A percentile compares a stretch with the other conserved stretches of the same genome.
Evolutionary conservation across 2,113 vertebrate species (phyloP).

Genomic region (Equus quagga): DNA sequence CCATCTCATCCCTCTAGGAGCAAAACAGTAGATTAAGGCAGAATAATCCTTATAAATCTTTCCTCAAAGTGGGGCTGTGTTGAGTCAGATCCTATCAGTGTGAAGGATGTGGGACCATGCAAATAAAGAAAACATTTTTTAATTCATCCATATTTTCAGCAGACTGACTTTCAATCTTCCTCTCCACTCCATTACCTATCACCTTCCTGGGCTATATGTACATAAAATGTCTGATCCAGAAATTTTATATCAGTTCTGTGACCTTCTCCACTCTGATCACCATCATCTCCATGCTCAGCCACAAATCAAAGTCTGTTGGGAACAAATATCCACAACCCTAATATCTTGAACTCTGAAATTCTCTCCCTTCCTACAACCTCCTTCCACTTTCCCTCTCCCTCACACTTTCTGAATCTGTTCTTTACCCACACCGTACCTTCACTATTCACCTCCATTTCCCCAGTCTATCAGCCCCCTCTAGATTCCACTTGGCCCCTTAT

Average conservation of each 20-base stretch:
- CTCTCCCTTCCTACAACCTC: not conserved
- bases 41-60: not conserved
- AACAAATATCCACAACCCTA: not conserved
- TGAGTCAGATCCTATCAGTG: constrained; percentile 25
- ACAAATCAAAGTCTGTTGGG: constrained; percentile 12
- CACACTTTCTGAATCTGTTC: not conserved
- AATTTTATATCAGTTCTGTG: not conserved
- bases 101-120: constrained; percentile 11
- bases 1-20: not conserved
- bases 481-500: not conserved
- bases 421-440: not conserved
- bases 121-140: not conserved
- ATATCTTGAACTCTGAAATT: not conserved
- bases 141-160: not conserved
- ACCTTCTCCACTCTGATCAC: not conserved
- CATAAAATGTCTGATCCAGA: not conserved
- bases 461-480: not conserved
- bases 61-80: not conserved
- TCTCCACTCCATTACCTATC: not conserved
- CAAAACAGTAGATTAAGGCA: not conserved
- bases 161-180: not conserved
- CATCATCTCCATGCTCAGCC: not conserved
- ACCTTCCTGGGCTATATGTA: not conserved
- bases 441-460: not conserved
- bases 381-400: not conserved